A percentile compares a stretch with the other conserved stretches of the same genome.
phyloP scores from a whole-genome alignment of 2,888 invertebrate species.

The Drosophila sordidapex region DNA sequence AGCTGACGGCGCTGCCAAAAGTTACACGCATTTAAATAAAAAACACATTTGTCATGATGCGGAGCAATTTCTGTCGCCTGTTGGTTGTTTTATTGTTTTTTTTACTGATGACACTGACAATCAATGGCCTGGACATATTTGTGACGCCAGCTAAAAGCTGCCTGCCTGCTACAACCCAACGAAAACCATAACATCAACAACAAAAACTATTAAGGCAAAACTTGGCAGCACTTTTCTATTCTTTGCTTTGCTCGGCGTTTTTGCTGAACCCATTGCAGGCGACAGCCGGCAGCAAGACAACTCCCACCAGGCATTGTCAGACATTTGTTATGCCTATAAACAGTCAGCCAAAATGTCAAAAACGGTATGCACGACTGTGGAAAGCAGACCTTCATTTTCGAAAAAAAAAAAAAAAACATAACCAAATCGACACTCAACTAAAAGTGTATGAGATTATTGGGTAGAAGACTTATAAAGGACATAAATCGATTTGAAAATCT shows the following conservation, averaged over 20 bases:
- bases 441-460: neutral
- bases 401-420: neutral
- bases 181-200: conserved; percentile 26
- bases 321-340: conserved; percentile 1
- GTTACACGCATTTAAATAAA: conserved; percentile 73
- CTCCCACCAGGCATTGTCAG: conserved; percentile 24
- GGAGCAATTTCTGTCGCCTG: neutral
- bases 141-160: conserved; percentile 50
- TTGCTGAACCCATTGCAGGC: conserved; percentile 17
- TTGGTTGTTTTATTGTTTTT: conserved; percentile 7
- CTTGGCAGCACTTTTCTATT: conserved; percentile 40
- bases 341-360: neutral
- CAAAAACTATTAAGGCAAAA: conserved; percentile 25
- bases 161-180: conserved; percentile 37
- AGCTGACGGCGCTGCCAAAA: conserved; percentile 55
- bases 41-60: conserved; percentile 71
- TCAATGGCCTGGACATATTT: conserved; percentile 61
- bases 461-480: neutral
- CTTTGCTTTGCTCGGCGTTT: conserved; percentile 4
- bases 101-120: conserved; percentile 61
- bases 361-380: conserved; percentile 16
- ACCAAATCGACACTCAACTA: neutral
- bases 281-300: conserved; percentile 18
- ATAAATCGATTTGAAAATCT: neutral
- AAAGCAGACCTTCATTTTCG: neutral